Base-by-base conservation (phyloP, 1,140 invertebrate genomes). In the Harlomillsia oculata region DNA sequence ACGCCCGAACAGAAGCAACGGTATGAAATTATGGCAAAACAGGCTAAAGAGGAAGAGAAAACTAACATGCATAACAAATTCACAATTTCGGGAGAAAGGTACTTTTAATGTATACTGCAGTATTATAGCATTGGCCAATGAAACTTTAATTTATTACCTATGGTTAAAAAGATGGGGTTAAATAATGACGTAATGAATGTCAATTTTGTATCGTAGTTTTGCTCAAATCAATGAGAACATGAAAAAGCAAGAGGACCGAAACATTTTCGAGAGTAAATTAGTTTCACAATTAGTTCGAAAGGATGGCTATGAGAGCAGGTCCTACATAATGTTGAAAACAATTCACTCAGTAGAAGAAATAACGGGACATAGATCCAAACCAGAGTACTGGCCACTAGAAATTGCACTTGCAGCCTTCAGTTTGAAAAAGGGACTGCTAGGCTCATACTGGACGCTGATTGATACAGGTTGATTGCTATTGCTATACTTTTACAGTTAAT, bases 11-110 rank as follows among this genome's bases (percentile, higher is more conserved):
- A 65, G 28, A 60, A 52, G 52, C 48, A 26, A 1, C 28, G 51
- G 2, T 67, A 62, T 36, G 62, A 62, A 25, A 37, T 40, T 34
- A 43, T 54, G 40, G 66, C 66, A 2, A 62, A 65, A 28, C 37
- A 48, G 11, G 48, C 30, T 4, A 66, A 66, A 32, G 56, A 62
- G 40, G 23, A 56, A 20, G 60, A 62, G 26, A 65, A 65, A 28
- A 18, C 23, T 14, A 56, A 65, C 23, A 25, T 65, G 1, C n/a
- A 57, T 28, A 65, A 65, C 28, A 65, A 65, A 29, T 65, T 62
- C 21, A 65, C 59, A 4, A 16, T 9, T 1, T 44, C 53, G 13
- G 63, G 63, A 37, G 63, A 65, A 61, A 62, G 52, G 59, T 65
- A 45, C n/a, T n/a, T n/a, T n/a, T n/a, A n/a, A n/a, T n/a, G n/a